Evolutionary conservation across 2,888 invertebrate species (phyloP).

Genomic region (Dicyrtoma fusca): DNA sequence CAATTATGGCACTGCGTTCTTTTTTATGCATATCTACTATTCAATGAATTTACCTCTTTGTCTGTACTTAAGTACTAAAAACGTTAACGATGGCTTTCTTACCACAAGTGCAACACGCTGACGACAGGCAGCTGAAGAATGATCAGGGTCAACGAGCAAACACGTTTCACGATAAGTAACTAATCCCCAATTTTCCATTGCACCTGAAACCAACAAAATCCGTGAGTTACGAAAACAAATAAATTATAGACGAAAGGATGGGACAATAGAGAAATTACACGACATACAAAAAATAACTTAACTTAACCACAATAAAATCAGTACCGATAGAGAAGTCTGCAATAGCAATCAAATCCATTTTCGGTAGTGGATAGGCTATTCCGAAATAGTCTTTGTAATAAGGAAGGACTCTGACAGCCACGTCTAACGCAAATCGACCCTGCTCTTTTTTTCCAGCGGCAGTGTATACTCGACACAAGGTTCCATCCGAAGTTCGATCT

Average conservation of each 20-base stretch:
- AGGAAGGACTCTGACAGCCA: slow-evolving; percentile 82
- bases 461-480: slow-evolving; percentile 79
- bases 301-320: background rate
- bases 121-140: slow-evolving; percentile 81
- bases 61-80: too few species aligned
- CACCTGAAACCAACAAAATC: too few species aligned
- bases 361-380: slow-evolving; percentile 92
- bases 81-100: too few species aligned
- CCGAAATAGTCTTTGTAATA: slow-evolving; percentile 95
- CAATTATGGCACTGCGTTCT: too few species aligned
- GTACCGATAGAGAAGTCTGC: slow-evolving; percentile 86
- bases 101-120: slow-evolving; percentile 87
- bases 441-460: slow-evolving; percentile 90
- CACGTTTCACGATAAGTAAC: slow-evolving; percentile 60
- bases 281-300: slow-evolving; percentile 1
- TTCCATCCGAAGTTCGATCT: slow-evolving; percentile 78
- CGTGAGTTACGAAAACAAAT: background rate
- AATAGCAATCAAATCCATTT: slow-evolving; percentile 94
- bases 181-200: slow-evolving; percentile 47
- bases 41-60: too few species aligned
- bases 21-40: too few species aligned
- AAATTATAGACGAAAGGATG: background rate
- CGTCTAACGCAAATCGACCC: slow-evolving; percentile 87
- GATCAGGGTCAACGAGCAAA: slow-evolving; percentile 84
- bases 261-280: background rate